Conservation (phyloP, 2,888 invertebrate species). For the Drosophila koepferae region DNA sequence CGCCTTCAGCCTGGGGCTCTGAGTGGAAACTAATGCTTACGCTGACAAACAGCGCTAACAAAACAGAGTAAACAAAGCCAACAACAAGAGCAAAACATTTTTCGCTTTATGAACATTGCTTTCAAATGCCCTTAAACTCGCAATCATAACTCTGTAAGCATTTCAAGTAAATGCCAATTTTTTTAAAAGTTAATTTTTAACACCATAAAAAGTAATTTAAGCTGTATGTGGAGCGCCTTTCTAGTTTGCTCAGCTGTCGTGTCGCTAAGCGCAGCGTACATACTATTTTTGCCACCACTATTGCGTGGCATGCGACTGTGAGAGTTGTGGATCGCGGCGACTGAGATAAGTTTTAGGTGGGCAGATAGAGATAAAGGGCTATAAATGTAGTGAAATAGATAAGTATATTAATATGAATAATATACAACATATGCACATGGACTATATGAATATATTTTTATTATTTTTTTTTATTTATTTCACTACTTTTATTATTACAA, state of each 20-base stretch:
- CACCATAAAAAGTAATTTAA: neutral
- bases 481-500: no score
- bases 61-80: conserved; percentile 27
- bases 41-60: conserved; percentile 32
- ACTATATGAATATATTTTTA: no score
- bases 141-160: neutral
- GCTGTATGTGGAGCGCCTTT: conserved; percentile 4
- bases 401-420: no score
- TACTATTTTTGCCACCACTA: conserved; percentile 5
- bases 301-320: neutral
- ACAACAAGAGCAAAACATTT: neutral
- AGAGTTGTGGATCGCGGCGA: neutral
- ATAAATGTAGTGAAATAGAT: neutral
- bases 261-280: neutral
- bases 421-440: no score
- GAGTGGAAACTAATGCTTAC: conserved; percentile 37
- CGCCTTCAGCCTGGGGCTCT: conserved; percentile 24
- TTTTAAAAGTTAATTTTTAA: neutral
- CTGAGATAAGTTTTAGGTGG: neutral
- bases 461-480: no score
- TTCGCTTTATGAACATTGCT: conserved; percentile 4
- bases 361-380: no score
- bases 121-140: conserved; percentile 24
- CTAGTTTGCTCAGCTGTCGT: neutral
- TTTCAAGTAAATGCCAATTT: neutral